Base-by-base conservation (phyloP, 2,888 invertebrate species). In the Torymus texanus region DNA sequence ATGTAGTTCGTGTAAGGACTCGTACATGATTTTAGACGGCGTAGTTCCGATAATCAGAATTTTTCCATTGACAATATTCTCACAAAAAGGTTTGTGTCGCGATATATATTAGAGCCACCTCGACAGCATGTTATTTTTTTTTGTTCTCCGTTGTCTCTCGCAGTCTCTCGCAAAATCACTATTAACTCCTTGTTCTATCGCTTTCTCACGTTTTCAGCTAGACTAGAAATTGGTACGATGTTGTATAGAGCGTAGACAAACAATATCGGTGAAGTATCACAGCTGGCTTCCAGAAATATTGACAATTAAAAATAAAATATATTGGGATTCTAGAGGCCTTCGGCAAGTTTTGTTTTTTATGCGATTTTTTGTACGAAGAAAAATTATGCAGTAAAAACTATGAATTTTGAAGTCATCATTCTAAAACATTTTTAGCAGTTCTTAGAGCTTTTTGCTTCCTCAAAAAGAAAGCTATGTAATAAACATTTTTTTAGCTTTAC, bases 241-340 rank as follows among this genome's bases (percentile, higher is more conserved):
- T 71, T 74, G 67, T 82, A 65, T 82, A 82, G 82, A 84, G 84
- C 83, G 82, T 84, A 82, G 83, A 83, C 70, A 83, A 80, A 82
- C 82, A 75, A 77, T 79, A 79, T 85, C 76, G 83, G 82, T 85
- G 83, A 85, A 84, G 85, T 89, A 89, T 90, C 89, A 90, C 89
- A 90, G 89, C 88, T 88, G 88, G 87, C 87, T 88, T 88, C 86
- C 87, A 81, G 85, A 85, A 86, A 86, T 84, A 84, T 83, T 83
- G 81, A 81, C 83, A 86, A 85, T 85, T 75, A 81, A 85, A 85
- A 85, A 83, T 85, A 84, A 86, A 84, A 55, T 71, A 55, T 65
- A 65, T 16, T 83, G 83, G 83, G 83, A 75, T 81, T 84, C 82
- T 82, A 85, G 85, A 85, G 87, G 85, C 86, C 84, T 87, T 86